Percentiles rank a stretch among this genome's conserved stretches.
phyloP scores from a whole-genome alignment of 2,113 vertebrate genomes.

The Chloroceryle aenea region DNA sequence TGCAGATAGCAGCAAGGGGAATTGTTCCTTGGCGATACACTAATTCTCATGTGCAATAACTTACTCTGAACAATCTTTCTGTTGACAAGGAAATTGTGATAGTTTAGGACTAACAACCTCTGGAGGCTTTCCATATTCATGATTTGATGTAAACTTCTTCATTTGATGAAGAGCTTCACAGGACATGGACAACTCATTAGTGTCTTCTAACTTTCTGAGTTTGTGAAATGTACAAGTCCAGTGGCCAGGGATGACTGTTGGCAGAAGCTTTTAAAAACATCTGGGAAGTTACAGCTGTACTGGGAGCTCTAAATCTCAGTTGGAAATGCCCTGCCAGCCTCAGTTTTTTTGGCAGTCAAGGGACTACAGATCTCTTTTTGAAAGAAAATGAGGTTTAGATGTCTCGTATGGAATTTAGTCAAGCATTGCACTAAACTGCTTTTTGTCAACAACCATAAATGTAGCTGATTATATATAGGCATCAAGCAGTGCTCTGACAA shows the following conservation, averaged over 20 bases:
- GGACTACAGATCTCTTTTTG: background rate
- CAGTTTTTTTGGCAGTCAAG: background rate
- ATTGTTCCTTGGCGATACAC: background rate
- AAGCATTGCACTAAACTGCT: background rate
- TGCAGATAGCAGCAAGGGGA: background rate
- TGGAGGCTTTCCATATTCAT: background rate
- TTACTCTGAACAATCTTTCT: background rate
- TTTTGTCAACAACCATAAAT: background rate
- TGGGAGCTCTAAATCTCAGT: constrained; percentile 36
- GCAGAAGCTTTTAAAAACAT: constrained; percentile 42
- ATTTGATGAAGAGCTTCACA: background rate
- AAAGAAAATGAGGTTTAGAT: constrained; percentile 30
- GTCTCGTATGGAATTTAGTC: background rate
- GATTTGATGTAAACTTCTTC: background rate
- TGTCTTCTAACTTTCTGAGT: background rate
- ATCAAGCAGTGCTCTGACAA: background rate
- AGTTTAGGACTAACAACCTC: background rate
- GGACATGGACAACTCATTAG: background rate
- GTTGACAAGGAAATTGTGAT: background rate
- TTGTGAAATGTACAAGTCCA: background rate
- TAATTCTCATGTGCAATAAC: background rate
- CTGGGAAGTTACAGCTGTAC: constrained; percentile 33
- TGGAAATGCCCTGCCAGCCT: constrained; percentile 13
- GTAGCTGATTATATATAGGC: background rate
- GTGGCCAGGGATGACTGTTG: background rate